Conservation (phyloP, 2,888 invertebrate genomes). For the Rhingia rostrata region DNA sequence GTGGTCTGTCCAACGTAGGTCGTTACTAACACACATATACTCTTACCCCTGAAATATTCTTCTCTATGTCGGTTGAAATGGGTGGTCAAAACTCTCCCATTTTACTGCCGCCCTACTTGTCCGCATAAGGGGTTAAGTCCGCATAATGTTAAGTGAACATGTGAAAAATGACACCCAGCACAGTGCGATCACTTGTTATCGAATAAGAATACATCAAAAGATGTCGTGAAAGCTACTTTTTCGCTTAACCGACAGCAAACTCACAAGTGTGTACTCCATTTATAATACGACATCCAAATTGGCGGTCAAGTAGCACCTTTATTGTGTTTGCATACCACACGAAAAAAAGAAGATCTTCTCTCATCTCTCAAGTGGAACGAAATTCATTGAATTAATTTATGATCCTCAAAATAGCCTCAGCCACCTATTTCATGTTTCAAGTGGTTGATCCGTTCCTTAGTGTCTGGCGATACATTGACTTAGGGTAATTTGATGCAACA, state of each 20-base stretch:
- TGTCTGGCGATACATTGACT: slow-evolving; percentile 28
- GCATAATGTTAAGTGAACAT: too few relatives aligned
- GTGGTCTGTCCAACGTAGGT: too few relatives aligned
- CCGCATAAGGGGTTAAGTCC: too few relatives aligned
- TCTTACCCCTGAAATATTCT: too few relatives aligned
- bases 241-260: slow-evolving; percentile 13
- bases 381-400: slow-evolving; percentile 65
- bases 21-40: too few relatives aligned
- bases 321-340: slow-evolving; percentile 50
- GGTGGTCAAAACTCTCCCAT: neutral
- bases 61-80: too few relatives aligned
- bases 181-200: too few relatives aligned
- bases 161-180: too few relatives aligned
- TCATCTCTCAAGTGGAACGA: slow-evolving; percentile 53
- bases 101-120: neutral
- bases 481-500: slow-evolving; percentile 55
- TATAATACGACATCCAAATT: slow-evolving; percentile 58
- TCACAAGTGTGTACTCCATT: slow-evolving; percentile 50
- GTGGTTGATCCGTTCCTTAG: slow-evolving; percentile 40
- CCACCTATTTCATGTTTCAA: slow-evolving; percentile 35
- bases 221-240: neutral
- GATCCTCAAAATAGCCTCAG: slow-evolving; percentile 61
- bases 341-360: slow-evolving; percentile 3
- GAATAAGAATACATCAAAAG: too few relatives aligned
- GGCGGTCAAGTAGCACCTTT: slow-evolving; percentile 55